Base-by-base conservation (phyloP, 2,797 vertebrate species). In the Pelodytes ibericus region DNA sequence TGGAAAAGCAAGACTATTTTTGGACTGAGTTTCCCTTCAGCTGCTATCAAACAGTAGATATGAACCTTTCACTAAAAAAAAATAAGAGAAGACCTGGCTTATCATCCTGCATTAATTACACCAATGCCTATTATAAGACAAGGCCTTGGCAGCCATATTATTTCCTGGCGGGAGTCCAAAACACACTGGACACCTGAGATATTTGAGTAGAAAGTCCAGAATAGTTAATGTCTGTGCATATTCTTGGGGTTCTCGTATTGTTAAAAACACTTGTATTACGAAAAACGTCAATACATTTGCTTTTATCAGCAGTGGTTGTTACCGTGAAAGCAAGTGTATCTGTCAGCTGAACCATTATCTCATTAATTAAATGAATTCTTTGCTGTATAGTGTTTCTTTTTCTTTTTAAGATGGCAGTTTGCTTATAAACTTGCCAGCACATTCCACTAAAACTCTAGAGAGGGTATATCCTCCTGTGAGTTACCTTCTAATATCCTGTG, bases 261-360 rank as follows among this genome's bases (percentile, higher is more conserved):
- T 72, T 75, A 66, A 57, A 49, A 60, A 73, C 31, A 69, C 33
- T 81, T 47, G 31, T 72, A 76, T 74, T 79, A 74, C 78, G 74
- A 39, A 11, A 56, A 15, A 63, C 78, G n/a, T 80, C 9, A 39
- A 24, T 79, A 65, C 27, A 26, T 47, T 74, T 76, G 70, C 67
- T 59, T 66, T 6, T 74, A 77, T 81, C 61, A 26, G 10, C 11
- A 70, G 65, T 70, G 62, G 80, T 83, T 75, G 6, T 68, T 29
- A 77, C 81, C 62, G 27, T 80, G 71, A 69, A 62, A 74, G 78
- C 41, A 70, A 85, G 29, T 63, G 71, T 69, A 62, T 49, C 8
- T 75, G 72, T 27, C 65, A 79, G 81, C 67, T 62, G 85, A 86
- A 82, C 81, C 86, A 86, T 82, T 84, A 73, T 66, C 26, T 85